phyloP scores from a whole-genome alignment of 35 echinoderm and acorn worm species.

The Eucidaris tribuloides region DNA sequence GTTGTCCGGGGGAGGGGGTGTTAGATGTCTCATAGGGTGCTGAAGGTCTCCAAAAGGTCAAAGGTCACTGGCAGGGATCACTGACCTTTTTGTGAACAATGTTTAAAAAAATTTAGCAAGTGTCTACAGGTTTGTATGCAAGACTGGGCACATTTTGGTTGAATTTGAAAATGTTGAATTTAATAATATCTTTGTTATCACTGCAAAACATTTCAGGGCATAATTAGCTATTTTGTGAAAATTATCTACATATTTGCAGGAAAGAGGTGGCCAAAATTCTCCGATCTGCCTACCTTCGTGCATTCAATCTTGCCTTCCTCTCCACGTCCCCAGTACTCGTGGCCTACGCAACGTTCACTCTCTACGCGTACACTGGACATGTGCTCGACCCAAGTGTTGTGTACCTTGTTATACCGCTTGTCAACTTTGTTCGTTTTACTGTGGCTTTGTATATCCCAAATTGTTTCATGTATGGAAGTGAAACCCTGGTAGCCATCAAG shows the following conservation, averaged over 20 bases:
- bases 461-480: conserved; percentile 27
- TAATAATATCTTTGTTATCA: too few species aligned
- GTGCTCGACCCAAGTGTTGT: conserved; percentile 12
- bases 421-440: conserved; percentile 13
- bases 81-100: too few species aligned
- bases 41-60: too few species aligned
- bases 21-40: too few species aligned
- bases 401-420: conserved; percentile 46
- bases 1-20: too few species aligned
- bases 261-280: conserved; percentile 58
- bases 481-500: conserved; percentile 38
- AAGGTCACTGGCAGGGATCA: too few species aligned
- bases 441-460: conserved; percentile 15
- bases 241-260: conserved; percentile 21
- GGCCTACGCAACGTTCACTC: conserved; percentile 25
- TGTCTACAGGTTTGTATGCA: too few species aligned
- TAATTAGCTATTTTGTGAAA: not conserved
- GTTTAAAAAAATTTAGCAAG: too few species aligned
- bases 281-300: conserved; percentile 11
- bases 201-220: too few species aligned
- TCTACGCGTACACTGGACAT: conserved; percentile 35
- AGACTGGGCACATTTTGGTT: too few species aligned
- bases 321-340: conserved; percentile 34
- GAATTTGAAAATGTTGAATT: too few species aligned
- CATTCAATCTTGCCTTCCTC: not conserved